These are phyloP conservation scores for Deroplatys truncata DNA, from an alignment of 2,888 invertebrate genomes.

Conservation along the genomic window DNA sequence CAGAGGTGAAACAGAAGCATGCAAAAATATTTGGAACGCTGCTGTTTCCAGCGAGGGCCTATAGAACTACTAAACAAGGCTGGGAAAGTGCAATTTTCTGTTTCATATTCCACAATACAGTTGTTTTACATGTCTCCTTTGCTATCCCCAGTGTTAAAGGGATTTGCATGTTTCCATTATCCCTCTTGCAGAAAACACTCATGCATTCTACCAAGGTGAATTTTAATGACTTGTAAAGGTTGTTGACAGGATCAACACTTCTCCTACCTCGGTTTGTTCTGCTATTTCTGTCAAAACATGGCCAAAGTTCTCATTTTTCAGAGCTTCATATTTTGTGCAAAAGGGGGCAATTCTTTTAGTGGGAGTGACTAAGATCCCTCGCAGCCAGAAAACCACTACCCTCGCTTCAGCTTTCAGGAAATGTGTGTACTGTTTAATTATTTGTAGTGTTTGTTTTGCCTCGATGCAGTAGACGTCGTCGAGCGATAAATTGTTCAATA, in stretches of 20 bases:
- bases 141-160: neutral
- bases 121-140: neutral
- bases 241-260: neutral
- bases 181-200: neutral
- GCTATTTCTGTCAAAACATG: neutral
- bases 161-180: neutral
- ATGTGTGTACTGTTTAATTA: neutral
- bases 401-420: neutral
- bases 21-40: no score
- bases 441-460: neutral
- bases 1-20: no score
- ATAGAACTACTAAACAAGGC: neutral
- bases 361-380: neutral
- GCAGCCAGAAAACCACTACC: neutral
- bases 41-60: no score
- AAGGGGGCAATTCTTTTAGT: neutral
- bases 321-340: neutral
- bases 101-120: neutral
- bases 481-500: conserved; percentile 18
- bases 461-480: neutral
- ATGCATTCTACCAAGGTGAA: neutral
- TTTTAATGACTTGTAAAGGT: neutral
- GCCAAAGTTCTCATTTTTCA: neutral
- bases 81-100: neutral
- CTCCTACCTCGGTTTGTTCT: neutral